These are phyloP conservation scores for Tamias sibiricus DNA, from an alignment of 2,113 vertebrate genomes.

Conservation along the genomic window DNA sequence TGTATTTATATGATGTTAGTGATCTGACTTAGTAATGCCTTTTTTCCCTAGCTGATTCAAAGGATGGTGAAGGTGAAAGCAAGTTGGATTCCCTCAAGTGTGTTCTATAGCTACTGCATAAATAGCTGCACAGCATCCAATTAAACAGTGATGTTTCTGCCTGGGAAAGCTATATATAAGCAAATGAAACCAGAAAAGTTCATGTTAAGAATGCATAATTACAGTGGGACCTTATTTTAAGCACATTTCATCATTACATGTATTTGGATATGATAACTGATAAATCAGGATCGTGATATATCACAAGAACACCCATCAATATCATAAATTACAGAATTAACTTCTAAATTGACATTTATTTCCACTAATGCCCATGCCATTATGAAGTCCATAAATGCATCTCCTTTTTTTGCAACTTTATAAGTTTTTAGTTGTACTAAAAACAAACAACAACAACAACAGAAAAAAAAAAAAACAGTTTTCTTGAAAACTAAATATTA, in stretches of 20 bases:
- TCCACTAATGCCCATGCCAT: background rate
- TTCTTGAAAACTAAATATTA: conserved; percentile 1
- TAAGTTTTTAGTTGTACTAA: background rate
- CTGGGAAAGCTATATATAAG: conserved; percentile 66
- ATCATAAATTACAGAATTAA: conserved; percentile 28
- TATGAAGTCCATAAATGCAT: conserved; percentile 13
- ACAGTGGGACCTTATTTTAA: conserved; percentile 3
- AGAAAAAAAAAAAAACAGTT: background rate
- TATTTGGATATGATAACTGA: conserved; percentile 1
- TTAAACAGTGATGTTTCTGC: conserved; percentile 62
- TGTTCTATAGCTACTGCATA: conserved; percentile 35
- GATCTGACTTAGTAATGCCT: conserved; percentile 42
- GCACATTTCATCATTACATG: background rate
- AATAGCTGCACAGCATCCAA: conserved; percentile 59
- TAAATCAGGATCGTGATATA: conserved; percentile 5
- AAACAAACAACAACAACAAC: conserved; percentile 12
- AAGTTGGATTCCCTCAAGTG: conserved; percentile 51
- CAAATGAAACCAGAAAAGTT: conserved; percentile 63
- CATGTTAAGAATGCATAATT: conserved; percentile 64
- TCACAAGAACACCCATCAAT: conserved; percentile 7
- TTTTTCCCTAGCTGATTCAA: conserved; percentile 22
- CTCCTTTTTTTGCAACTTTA: background rate
- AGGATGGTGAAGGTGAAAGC: conserved; percentile 55
- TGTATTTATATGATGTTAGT: background rate
- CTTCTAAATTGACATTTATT: conserved; percentile 52